These are phyloP conservation scores for Anastatus disparis DNA, from an alignment of 1,140 invertebrate species.

Conservation along the genomic window DNA sequence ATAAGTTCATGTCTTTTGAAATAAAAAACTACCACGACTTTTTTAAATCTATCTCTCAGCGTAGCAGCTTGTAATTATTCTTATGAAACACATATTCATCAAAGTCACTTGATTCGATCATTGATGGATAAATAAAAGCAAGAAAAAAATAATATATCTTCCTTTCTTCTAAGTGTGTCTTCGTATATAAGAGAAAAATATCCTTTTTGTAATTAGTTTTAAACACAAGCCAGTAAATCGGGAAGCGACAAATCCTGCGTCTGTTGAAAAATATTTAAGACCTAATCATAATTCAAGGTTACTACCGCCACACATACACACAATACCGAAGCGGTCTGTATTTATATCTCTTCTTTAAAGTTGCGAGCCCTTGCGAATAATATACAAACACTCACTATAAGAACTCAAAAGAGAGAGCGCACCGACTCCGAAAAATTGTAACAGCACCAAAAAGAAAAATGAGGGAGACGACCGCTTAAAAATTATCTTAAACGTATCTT, in stretches of 20 bases:
- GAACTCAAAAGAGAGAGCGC: too few species aligned
- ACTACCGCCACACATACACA: conserved; percentile 1
- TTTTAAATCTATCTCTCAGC: conserved; percentile 26
- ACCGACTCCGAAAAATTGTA: conserved; percentile 35
- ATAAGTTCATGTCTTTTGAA: conserved; percentile 35
- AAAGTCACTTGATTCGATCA: conserved; percentile 14
- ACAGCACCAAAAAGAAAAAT: conserved; percentile 10
- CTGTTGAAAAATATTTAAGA: conserved; percentile 17
- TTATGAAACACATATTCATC: conserved; percentile 37
- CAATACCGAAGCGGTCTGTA: not conserved
- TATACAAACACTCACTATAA: conserved; percentile 22
- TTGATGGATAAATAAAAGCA: not conserved
- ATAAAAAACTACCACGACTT: conserved; percentile 1
- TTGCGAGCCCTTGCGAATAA: conserved; percentile 22
- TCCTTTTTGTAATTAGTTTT: too few species aligned
- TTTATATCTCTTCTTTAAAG: not conserved
- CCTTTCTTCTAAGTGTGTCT: too few species aligned
- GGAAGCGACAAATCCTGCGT: too few species aligned
- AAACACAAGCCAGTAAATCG: too few species aligned
- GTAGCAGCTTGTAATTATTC: conserved; percentile 22
- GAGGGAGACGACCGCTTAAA: not conserved
- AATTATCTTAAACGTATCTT: too few species aligned
- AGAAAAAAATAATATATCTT: too few species aligned
- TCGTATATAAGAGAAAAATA: too few species aligned
- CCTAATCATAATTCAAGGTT: conserved; percentile 37